These are phyloP conservation scores for Nycteola revayana DNA, from an alignment of 2,888 invertebrate species.

Conservation along the genomic window DNA sequence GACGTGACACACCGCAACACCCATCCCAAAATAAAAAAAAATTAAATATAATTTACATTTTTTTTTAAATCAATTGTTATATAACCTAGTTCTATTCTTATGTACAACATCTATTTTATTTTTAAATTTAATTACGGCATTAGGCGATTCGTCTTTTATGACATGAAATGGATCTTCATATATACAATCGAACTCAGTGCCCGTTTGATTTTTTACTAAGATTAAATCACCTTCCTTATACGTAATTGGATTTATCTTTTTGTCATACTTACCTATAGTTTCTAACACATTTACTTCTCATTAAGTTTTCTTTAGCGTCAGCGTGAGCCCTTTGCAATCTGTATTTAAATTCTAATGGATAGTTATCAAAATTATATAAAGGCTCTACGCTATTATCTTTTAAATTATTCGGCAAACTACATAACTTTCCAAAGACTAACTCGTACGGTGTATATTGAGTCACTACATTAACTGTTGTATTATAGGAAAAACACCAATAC, in stretches of 20 bases:
- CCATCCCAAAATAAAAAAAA: too few relatives aligned
- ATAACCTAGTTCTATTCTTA: slow-evolving; percentile 8
- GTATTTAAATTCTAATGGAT: slow-evolving; percentile 11
- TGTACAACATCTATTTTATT: slow-evolving; percentile 9
- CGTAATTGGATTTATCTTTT: not conserved
- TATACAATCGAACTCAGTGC: too few relatives aligned
- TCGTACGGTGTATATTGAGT: slow-evolving; percentile 4
- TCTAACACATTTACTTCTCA: not conserved
- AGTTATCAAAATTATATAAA: too few relatives aligned
- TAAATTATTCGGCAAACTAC: slow-evolving; percentile 7
- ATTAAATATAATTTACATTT: too few relatives aligned
- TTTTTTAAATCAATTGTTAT: too few relatives aligned
- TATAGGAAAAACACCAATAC: slow-evolving; percentile 4
- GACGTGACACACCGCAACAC: too few relatives aligned
- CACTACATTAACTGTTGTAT: slow-evolving; percentile 2
- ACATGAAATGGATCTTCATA: too few relatives aligned
- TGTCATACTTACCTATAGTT: slow-evolving; percentile 2
- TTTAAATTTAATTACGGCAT: too few relatives aligned
- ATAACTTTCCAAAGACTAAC: slow-evolving; percentile 8
- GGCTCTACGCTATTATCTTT: not conserved
- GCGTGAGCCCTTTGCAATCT: slow-evolving; percentile 7
- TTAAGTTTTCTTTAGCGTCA: slow-evolving; percentile 7
- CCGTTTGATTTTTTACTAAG: slow-evolving; percentile 11
- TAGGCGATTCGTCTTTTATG: too few relatives aligned
- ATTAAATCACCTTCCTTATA: slow-evolving; percentile 6